Conservation (phyloP, 2,888 invertebrate species). For the Scrobipalpa atriplicella region DNA sequence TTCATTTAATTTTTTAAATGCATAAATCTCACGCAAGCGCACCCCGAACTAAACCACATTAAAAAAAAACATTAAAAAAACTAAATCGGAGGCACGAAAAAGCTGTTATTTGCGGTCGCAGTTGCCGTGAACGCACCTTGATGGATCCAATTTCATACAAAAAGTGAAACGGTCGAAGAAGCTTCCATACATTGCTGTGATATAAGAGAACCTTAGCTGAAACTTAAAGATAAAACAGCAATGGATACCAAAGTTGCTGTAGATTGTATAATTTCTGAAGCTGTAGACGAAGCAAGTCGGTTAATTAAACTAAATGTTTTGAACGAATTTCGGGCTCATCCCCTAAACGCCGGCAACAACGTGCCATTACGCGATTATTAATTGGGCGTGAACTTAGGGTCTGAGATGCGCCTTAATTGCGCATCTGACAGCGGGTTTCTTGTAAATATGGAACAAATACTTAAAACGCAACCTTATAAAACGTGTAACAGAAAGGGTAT, state of each 20-base stretch:
- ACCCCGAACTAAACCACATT: conserved; percentile 39
- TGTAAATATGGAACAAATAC: background rate
- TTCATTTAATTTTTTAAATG: conserved; percentile 25
- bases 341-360: conserved; percentile 37
- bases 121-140: conserved; percentile 60
- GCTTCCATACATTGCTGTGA: background rate
- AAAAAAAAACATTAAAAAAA: conserved; percentile 38
- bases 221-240: background rate
- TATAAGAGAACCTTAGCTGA: background rate
- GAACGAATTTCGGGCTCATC: conserved; percentile 43
- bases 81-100: conserved; percentile 56
- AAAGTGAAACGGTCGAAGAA: background rate
- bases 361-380: conserved; percentile 64
- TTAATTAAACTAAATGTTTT: conserved; percentile 66
- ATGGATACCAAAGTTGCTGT: background rate
- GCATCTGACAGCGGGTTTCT: conserved; percentile 33
- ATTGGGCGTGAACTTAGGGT: conserved; percentile 67
- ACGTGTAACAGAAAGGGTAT: too few relatives aligned
- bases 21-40: conserved; percentile 23
- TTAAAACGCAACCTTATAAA: background rate
- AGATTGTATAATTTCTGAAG: background rate
- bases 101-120: conserved; percentile 70
- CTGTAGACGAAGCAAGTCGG: conserved; percentile 42
- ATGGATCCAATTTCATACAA: conserved; percentile 39
- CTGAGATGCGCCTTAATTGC: conserved; percentile 46